Base-by-base conservation (phyloP, 2,797 vertebrate genomes). In the Mareca penelope region DNA sequence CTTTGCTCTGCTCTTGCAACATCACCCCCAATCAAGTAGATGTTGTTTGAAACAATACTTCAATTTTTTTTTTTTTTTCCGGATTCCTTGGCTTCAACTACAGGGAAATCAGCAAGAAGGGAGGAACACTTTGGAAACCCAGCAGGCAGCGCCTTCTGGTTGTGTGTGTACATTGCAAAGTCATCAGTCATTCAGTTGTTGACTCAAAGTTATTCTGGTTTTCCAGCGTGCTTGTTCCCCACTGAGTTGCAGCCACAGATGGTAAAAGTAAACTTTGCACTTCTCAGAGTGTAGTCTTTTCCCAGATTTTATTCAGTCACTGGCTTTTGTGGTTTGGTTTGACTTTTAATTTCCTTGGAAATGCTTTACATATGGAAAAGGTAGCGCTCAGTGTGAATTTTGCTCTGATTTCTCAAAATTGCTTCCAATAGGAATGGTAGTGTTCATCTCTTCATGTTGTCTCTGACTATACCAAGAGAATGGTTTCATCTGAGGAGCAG, bases 201-300 rank as follows among this genome's bases (percentile, higher is more conserved):
- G 88, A 89, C 78, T 89, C 65, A 42, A 52, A 79, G 70, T 84
- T 92, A 69, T 61, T 92, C 55, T 85, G 40, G 11, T 85, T 91
- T 92, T 86, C 72, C 68, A 88, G 55, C 3, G 0, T 64, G 44
- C 50, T 68, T 88, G 52, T 59, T 91, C 65, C 69, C 87, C 75
- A 63, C 50, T 76, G 93, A 92, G 72, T 72, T 92, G 37, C 4
- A 81, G 69, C 72, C 59, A 64, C 82, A 96, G 72, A 89, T 91
- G 69, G 77, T 59, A 80, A 52, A 94, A 91, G 80, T 42, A 35
- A 88, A 78, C 70, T 88, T 93, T 50, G 37, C 55, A 7, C 73
- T 92, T 83, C 67, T 81, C 39, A 26, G 56, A 91, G 44, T 37
- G 21, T 56, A 71, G 33, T 72, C 29, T 57, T 93, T 92, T 46